These are phyloP conservation scores for Mesocricetus auratus DNA, from an alignment of 2,113 vertebrate species.

Conservation along the genomic window DNA sequence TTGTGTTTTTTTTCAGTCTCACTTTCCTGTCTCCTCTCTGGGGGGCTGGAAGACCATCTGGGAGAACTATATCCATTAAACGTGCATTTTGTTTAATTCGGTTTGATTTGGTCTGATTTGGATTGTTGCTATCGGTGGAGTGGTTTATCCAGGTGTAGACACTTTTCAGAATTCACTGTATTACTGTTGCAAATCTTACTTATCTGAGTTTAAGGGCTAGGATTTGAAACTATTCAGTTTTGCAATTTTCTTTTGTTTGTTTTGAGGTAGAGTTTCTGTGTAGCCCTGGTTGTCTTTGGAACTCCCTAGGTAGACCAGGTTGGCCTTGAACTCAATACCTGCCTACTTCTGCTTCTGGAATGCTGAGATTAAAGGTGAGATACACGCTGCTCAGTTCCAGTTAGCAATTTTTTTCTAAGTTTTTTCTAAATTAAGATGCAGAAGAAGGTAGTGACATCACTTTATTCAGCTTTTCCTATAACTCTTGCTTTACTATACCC, in stretches of 20 bases:
- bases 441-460: not conserved
- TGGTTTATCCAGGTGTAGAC: no score
- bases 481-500: not conserved
- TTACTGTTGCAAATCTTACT: not conserved
- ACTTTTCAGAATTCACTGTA: no score
- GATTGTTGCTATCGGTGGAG: no score
- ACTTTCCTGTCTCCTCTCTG: no score
- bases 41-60: no score
- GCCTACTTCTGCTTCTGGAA: not conserved
- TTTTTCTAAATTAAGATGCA: constrained; percentile 4
- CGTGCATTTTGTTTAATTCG: no score
- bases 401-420: no score
- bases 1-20: no score
- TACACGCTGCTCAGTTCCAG: not conserved
- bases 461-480: constrained; percentile 46
- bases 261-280: not conserved
- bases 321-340: not conserved
- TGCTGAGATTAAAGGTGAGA: not conserved
- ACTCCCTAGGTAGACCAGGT: not conserved
- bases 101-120: no score
- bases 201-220: not conserved
- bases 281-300: not conserved
- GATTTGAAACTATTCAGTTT: not conserved
- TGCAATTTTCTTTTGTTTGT: not conserved
- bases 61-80: no score